Conservation (phyloP, 2,797 vertebrate species). For the Masticophis lateralis region DNA sequence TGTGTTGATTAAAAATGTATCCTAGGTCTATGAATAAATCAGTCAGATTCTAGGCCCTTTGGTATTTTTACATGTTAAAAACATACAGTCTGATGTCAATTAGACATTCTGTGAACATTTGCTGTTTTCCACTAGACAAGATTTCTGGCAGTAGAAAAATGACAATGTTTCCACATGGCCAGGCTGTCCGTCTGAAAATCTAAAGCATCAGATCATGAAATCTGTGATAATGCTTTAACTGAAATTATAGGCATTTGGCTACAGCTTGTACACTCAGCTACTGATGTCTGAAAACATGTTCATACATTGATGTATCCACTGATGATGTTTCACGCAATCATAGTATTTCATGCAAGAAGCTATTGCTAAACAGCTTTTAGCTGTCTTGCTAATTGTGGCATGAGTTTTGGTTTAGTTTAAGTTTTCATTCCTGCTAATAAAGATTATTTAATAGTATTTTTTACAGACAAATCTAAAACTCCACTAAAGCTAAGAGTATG, state of each 20-base stretch:
- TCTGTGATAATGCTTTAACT: background rate
- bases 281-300: background rate
- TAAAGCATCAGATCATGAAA: background rate
- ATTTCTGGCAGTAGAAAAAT: background rate
- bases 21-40: background rate
- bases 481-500: background rate
- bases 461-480: background rate
- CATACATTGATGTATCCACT: background rate
- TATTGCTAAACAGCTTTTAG: background rate
- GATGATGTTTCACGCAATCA: background rate
- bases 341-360: background rate
- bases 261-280: background rate
- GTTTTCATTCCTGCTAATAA: background rate
- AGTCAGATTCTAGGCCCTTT: background rate
- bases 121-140: background rate
- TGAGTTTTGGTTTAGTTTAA: background rate
- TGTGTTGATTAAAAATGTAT: background rate
- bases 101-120: background rate
- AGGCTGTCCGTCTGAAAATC: background rate
- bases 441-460: background rate
- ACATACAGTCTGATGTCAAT: background rate
- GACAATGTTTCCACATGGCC: background rate
- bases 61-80: background rate
- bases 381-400: background rate
- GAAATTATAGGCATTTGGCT: background rate